Conservation (phyloP, 2,113 vertebrate species). For the Eretmochelys imbricata region DNA sequence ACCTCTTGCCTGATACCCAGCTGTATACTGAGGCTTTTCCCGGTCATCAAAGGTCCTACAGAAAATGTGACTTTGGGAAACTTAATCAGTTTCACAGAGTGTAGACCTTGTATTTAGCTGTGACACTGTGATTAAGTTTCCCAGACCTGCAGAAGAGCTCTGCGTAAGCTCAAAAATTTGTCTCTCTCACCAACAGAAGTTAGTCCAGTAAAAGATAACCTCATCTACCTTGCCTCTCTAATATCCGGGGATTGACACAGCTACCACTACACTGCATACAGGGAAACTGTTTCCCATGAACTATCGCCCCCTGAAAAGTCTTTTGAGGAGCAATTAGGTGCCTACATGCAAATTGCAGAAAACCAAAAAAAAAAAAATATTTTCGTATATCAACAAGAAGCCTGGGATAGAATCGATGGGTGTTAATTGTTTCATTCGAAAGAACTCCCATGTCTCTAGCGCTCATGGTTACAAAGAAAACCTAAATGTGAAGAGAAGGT, state of each 20-base stretch:
- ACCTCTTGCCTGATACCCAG: slow-evolving; percentile 62
- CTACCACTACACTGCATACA: not conserved
- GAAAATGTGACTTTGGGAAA: slow-evolving; percentile 37
- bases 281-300: slow-evolving; percentile 53
- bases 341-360: slow-evolving; percentile 11
- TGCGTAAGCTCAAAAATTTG: not conserved
- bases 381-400: rapidly evolving
- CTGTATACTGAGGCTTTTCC: slow-evolving; percentile 70
- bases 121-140: not conserved
- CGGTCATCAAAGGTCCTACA: slow-evolving; percentile 67
- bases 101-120: not conserved
- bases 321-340: slow-evolving; percentile 53
- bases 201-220: not conserved
- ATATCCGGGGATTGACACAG: not conserved
- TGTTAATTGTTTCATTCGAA: not conserved
- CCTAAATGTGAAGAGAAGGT: not conserved
- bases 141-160: not conserved
- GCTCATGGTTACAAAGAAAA: not conserved
- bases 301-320: slow-evolving; percentile 29
- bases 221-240: not conserved
- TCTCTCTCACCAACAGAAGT: not conserved
- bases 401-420: not conserved
- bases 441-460: not conserved
- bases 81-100: not conserved
- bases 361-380: not conserved